Percentiles rank a stretch among this genome's conserved stretches.
phyloP scores from a whole-genome alignment of 2,888 invertebrate species.

The Stenotaenia linearis region DNA sequence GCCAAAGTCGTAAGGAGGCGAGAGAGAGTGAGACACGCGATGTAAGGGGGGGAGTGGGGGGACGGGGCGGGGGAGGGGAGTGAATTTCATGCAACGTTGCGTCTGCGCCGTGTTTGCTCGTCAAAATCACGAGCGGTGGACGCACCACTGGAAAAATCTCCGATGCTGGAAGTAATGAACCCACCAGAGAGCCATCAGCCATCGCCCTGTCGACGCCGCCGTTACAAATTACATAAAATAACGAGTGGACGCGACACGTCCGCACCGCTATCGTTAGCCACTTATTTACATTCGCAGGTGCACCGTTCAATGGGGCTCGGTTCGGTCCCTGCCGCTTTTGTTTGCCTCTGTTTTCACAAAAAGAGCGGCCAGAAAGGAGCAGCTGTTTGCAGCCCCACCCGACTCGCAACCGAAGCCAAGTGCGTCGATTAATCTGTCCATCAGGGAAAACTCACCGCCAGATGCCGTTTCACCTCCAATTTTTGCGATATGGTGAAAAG shows the following conservation, averaged over 20 bases:
- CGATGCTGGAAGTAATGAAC: slow-evolving; percentile 19
- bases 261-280: neutral
- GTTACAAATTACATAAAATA: slow-evolving; percentile 13
- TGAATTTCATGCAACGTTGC: slow-evolving; percentile 4
- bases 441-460: slow-evolving; percentile 50
- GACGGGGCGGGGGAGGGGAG: neutral
- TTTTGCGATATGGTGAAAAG: slow-evolving; percentile 70
- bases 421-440: neutral
- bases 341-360: neutral
- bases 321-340: neutral
- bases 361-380: neutral
- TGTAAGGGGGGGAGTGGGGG: neutral
- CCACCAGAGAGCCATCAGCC: slow-evolving; percentile 19
- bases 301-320: neutral
- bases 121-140: slow-evolving; percentile 19
- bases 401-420: neutral
- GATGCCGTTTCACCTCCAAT: slow-evolving; percentile 63
- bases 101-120: slow-evolving; percentile 9
- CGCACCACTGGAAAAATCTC: slow-evolving; percentile 5
- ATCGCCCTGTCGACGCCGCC: slow-evolving; percentile 12
- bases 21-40: neutral
- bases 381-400: neutral
- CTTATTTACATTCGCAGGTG: neutral
- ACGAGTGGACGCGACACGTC: neutral
- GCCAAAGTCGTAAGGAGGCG: slow-evolving; percentile 1